Percentiles rank a stretch among this genome's conserved stretches.
Conservation (phyloP, 2,888 invertebrate genomes). For the Euzophera pinguis region DNA sequence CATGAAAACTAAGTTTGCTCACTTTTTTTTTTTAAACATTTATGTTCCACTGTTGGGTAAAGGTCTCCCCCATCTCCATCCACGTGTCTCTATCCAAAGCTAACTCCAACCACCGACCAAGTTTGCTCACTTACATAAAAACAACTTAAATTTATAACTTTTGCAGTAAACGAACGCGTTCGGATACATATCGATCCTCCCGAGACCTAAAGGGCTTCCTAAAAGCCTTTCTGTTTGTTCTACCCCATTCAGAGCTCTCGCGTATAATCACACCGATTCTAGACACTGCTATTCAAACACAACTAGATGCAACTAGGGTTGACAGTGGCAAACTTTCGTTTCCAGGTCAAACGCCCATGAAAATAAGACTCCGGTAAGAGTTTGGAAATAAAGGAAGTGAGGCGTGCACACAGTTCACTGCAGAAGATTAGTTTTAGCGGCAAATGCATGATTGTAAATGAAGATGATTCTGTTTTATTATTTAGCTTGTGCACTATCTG, state of each 20-base stretch:
- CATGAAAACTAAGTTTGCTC: too few relatives aligned
- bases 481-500: not conserved
- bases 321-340: constrained; percentile 26
- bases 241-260: constrained; percentile 38
- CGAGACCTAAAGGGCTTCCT: constrained; percentile 31
- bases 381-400: constrained; percentile 8
- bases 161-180: constrained; percentile 10
- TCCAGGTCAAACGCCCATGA: constrained; percentile 16
- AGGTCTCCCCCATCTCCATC: too few relatives aligned
- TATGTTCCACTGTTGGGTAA: too few relatives aligned
- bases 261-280: constrained; percentile 43
- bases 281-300: constrained; percentile 44
- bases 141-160: not conserved
- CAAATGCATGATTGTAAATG: not conserved
- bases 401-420: not conserved
- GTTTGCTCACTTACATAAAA: too few relatives aligned
- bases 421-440: not conserved
- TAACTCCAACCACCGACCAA: too few relatives aligned
- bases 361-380: constrained; percentile 12
- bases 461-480: not conserved
- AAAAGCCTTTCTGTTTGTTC: constrained; percentile 52
- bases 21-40: too few relatives aligned
- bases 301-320: constrained; percentile 35
- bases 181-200: constrained; percentile 28
- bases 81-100: too few relatives aligned